Evolutionary conservation across 2,113 vertebrate genomes (phyloP), one percentile per base, ranked within the genome.

Genomic region (Aegypius monachus): DNA sequence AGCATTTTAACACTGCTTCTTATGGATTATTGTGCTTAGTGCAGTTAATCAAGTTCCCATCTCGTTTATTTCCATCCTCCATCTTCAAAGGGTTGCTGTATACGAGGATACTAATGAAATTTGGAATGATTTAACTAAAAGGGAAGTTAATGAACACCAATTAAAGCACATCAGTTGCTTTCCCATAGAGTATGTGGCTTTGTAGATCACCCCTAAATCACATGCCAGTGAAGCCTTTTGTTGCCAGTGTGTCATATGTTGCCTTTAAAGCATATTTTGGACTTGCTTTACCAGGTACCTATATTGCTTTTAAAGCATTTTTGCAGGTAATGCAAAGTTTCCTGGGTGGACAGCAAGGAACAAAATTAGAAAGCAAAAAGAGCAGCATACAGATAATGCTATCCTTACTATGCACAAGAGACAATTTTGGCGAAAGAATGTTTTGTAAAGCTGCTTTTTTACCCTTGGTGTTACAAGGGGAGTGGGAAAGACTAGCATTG

Each of bases 161-260:
- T 95, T 93, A 95, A 84, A 89, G 47, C 72, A 55, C 65, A 84
- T 91, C 38, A 70, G 8, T 85, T 93, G 40, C 48, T 82, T 93
- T 90, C 36, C 38, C 48, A 13, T 58, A 63, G 48, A 86, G 36
- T 42, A 5, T 78, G 48, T 86, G 40, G 31, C 81, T 94, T 79
- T 70, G 56, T 79, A 81, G 70, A 68, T 79, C 55, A 29, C 32
- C 23, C 63, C 38, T 83, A 25, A 81, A 50, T 63, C 14, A 16
- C 6, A 9, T 81, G 43, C 18, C 26, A 56, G 25, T 85, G 38
- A 71, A 91, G 19, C 47, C 40, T 90, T 82, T 72, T 93, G 56
- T 59, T 67, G 16, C 29, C 40, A 55, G 6, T 43, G 26, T 86
- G 50, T 82, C 13, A 11, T 42, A 5, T 38, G 10, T 55, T 89